Evolutionary conservation across 2,797 vertebrate species (phyloP).

Genomic region (Aulostomus chinensis): DNA sequence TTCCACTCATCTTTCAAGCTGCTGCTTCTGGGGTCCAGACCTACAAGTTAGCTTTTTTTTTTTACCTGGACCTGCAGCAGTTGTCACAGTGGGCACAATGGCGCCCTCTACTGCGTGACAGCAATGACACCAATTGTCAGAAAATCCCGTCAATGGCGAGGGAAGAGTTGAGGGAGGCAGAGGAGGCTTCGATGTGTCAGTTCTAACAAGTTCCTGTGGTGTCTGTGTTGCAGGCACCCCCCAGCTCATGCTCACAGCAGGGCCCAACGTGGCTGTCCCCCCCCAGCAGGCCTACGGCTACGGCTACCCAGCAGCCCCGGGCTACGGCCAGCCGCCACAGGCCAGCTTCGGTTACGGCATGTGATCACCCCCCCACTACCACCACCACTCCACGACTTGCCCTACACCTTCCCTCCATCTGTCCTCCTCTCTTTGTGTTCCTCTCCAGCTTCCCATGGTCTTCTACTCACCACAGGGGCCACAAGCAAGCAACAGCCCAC

Average conservation of each 20-base stretch:
- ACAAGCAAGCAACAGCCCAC: constrained; percentile 82
- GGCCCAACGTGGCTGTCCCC: constrained; percentile 93
- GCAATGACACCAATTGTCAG: too few species aligned
- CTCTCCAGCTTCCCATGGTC: constrained; percentile 88
- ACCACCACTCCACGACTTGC: constrained; percentile 32
- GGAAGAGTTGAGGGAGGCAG: too few species aligned
- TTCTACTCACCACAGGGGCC: constrained; percentile 88
- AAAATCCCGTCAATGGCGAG: too few species aligned
- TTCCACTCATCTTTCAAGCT: too few species aligned
- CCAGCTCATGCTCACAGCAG: constrained; percentile 98
- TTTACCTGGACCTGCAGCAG: too few species aligned
- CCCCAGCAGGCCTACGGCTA: constrained; percentile 97
- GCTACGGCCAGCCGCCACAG: constrained; percentile 87
- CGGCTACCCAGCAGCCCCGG: constrained; percentile 84
- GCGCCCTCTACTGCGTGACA: too few species aligned
- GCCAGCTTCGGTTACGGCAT: constrained; percentile 96
- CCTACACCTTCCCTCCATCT: constrained; percentile 64
- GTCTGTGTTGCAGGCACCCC: constrained; percentile 86
- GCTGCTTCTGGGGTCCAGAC: too few species aligned
- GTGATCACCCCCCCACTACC: constrained; percentile 78
- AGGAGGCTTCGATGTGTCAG: too few species aligned
- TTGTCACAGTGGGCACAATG: too few species aligned
- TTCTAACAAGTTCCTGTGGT: not conserved
- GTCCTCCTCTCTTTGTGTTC: constrained; percentile 84
- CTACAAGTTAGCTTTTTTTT: too few species aligned